phyloP scores from a whole-genome alignment of 2,888 invertebrate genomes.

The Lumbricus terrestris region DNA sequence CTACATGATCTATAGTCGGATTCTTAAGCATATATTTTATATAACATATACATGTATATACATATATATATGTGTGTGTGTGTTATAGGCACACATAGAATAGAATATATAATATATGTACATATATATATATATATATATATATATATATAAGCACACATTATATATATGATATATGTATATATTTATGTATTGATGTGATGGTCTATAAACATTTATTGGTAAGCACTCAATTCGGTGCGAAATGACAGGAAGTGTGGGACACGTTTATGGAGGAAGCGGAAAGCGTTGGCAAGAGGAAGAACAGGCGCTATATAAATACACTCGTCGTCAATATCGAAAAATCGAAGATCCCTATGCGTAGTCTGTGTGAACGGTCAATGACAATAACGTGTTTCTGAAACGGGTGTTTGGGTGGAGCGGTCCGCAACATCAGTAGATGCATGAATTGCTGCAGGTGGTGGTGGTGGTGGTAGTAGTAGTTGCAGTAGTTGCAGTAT shows the following conservation, averaged over 20 bases:
- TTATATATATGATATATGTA: background rate
- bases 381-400: background rate
- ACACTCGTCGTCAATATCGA: background rate
- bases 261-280: background rate
- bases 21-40: too few species aligned
- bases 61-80: too few species aligned
- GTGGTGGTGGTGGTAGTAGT: too few species aligned
- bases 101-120: too few species aligned
- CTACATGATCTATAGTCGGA: too few species aligned
- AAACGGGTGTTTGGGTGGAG: background rate
- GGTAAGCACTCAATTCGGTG: background rate
- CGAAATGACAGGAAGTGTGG: background rate
- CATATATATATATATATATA: too few species aligned
- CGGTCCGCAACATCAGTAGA: too few species aligned
- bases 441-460: too few species aligned
- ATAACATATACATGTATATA: too few species aligned
- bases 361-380: background rate
- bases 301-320: background rate
- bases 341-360: background rate
- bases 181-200: background rate
- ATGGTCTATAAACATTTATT: background rate
- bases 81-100: too few species aligned
- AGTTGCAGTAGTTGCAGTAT: too few species aligned
- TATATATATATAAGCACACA: background rate
- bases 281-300: background rate